These are phyloP conservation scores for Ceratina calcarata DNA, from an alignment of 1,140 invertebrate genomes.

Conservation along the genomic window DNA sequence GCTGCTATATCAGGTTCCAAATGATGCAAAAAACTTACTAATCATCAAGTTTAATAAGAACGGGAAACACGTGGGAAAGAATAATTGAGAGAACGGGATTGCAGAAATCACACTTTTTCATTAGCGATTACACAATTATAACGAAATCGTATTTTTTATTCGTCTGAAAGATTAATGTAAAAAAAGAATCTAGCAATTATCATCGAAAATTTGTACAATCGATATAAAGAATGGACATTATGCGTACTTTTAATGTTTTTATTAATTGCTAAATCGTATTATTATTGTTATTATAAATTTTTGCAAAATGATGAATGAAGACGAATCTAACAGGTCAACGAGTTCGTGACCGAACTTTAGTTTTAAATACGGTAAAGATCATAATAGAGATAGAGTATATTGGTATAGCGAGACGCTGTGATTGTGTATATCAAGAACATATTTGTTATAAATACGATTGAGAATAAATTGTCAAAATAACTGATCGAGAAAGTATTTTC, in stretches of 20 bases:
- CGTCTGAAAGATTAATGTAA: neutral
- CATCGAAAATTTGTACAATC: no score
- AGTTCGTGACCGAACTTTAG: conserved; percentile 28
- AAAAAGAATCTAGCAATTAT: no score
- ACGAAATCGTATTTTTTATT: neutral
- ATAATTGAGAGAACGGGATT: no score
- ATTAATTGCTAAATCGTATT: no score
- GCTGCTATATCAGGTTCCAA: neutral
- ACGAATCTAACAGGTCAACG: neutral
- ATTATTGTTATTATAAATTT: no score
- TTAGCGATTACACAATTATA: neutral
- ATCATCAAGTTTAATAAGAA: neutral
- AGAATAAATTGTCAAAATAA: neutral
- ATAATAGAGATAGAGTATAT: conserved; percentile 20
- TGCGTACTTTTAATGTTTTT: no score
- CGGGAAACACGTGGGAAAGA: no score
- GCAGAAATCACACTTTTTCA: neutral
- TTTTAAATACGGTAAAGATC: conserved; percentile 36
- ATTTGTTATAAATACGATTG: conserved; percentile 6
- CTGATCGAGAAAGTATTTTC: no score
- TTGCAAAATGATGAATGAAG: neutral
- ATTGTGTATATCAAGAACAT: neutral
- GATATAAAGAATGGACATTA: no score
- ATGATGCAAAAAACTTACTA: neutral
- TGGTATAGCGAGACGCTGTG: neutral